Evolutionary conservation across 2,113 vertebrate genomes (phyloP).

Genomic region (Calyptommatus sinebrachiatus): DNA sequence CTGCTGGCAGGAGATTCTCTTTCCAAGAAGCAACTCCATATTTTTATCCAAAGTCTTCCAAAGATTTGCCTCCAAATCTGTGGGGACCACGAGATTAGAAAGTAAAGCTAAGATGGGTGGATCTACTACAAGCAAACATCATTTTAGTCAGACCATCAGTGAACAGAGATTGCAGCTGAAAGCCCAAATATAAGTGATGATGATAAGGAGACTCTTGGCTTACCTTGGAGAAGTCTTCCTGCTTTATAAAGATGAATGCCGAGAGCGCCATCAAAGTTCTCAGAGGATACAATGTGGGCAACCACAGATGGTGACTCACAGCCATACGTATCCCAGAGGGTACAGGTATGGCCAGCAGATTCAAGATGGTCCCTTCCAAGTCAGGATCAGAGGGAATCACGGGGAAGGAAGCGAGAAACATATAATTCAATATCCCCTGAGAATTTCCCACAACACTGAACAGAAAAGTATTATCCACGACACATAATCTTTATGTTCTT

Average conservation of each 20-base stretch:
- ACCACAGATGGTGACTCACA: slow-evolving; percentile 75
- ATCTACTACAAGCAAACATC: too few species aligned
- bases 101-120: too few species aligned
- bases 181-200: too few species aligned
- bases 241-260: slow-evolving; percentile 89
- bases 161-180: too few species aligned
- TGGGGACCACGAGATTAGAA: too few species aligned
- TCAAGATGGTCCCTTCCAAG: slow-evolving; percentile 79
- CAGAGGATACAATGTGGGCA: slow-evolving; percentile 61
- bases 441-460: background rate
- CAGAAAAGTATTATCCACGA: background rate
- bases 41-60: too few species aligned
- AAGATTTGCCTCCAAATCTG: too few species aligned
- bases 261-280: slow-evolving; percentile 78
- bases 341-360: slow-evolving; percentile 83
- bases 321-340: slow-evolving; percentile 78
- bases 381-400: background rate
- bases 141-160: too few species aligned
- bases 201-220: background rate
- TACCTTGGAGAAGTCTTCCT: slow-evolving; percentile 89
- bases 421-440: background rate
- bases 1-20: too few species aligned
- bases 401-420: background rate
- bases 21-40: too few species aligned
- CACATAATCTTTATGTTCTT: too few species aligned